phyloP scores from a whole-genome alignment of 2,888 invertebrate genomes.

The Machimus atricapillus region DNA sequence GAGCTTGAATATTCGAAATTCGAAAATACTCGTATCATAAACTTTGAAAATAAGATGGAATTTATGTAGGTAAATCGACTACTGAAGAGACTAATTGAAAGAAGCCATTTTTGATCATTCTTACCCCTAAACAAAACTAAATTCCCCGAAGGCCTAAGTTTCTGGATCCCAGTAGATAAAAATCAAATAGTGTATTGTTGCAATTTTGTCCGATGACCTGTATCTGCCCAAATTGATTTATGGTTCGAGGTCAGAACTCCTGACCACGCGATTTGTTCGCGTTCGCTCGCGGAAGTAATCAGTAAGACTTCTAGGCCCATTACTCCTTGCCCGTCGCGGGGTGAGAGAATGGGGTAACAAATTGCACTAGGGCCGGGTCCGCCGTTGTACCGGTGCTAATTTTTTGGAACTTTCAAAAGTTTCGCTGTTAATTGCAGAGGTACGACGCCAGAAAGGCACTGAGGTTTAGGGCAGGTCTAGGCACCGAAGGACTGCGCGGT shows the following conservation, averaged over 20 bases:
- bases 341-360: background rate
- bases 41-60: too few species aligned
- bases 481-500: slow-evolving; percentile 1
- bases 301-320: background rate
- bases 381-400: background rate
- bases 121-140: background rate
- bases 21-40: too few species aligned
- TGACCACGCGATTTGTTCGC: background rate
- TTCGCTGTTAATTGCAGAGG: slow-evolving; percentile 3
- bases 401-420: slow-evolving; percentile 30
- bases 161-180: background rate
- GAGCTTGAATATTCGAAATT: too few species aligned
- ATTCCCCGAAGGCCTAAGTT: background rate
- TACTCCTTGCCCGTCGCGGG: background rate
- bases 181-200: background rate
- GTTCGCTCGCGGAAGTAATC: slow-evolving; percentile 4
- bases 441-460: slow-evolving; percentile 17
- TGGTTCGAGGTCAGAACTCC: background rate
- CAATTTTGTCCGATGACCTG: background rate
- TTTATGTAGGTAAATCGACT: background rate
- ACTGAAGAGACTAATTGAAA: background rate
- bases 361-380: background rate
- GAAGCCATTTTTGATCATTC: too few species aligned
- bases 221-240: slow-evolving; percentile 19
- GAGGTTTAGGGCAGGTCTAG: slow-evolving; percentile 17